Percentiles rank a stretch among this genome's conserved stretches.
Evolutionary conservation across 2,888 invertebrate genomes (phyloP).

Genomic region (Prosopocoilus inquinatus): DNA sequence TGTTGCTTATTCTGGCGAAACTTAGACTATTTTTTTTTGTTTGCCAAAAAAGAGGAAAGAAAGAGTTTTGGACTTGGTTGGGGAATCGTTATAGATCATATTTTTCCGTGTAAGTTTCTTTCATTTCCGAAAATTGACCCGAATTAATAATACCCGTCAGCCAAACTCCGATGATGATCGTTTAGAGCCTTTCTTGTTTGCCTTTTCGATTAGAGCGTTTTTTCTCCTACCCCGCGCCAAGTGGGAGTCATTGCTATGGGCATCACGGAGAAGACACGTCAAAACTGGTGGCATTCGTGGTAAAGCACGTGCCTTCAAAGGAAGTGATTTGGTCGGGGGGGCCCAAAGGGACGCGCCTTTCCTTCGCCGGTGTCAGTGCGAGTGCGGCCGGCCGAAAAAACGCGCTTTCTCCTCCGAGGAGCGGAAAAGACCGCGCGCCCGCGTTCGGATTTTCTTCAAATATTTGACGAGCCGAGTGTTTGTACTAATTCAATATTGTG

Average conservation of each 20-base stretch:
- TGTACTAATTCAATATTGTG: slow-evolving; percentile 29
- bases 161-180: too few species aligned
- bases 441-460: not conserved
- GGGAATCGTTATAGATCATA: too few species aligned
- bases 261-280: slow-evolving; percentile 30
- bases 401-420: too few species aligned
- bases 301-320: slow-evolving; percentile 44
- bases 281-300: slow-evolving; percentile 28
- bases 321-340: slow-evolving; percentile 41
- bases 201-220: slow-evolving; percentile 18
- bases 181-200: slow-evolving; percentile 10
- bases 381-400: not conserved
- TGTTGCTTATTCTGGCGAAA: not conserved
- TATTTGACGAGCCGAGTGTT: slow-evolving; percentile 6
- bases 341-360: slow-evolving; percentile 24
- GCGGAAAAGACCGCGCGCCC: too few species aligned
- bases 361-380: slow-evolving; percentile 19
- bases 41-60: too few species aligned
- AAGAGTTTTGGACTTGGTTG: too few species aligned
- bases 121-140: too few species aligned
- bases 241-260: slow-evolving; percentile 20
- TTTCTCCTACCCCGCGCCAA: slow-evolving; percentile 15
- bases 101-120: too few species aligned
- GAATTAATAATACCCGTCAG: too few species aligned
- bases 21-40: too few species aligned